These are phyloP conservation scores for Dusona sp. DNA, from an alignment of 2,888 invertebrate genomes.

Conservation along the genomic window DNA sequence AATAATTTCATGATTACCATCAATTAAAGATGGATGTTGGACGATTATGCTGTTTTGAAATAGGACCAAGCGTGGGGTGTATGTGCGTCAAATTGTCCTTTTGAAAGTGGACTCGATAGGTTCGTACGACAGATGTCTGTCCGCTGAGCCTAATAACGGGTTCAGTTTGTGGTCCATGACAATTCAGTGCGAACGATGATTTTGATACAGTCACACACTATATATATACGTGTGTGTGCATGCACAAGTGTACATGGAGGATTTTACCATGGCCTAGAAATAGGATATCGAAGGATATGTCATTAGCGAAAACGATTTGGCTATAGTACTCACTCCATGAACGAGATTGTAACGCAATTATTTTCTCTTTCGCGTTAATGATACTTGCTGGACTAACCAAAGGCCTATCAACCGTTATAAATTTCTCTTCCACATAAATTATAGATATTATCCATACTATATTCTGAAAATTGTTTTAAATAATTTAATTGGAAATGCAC, in stretches of 20 bases:
- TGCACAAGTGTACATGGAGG: background rate
- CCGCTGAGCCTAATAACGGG: slow-evolving; percentile 61
- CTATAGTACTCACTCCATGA: slow-evolving; percentile 32
- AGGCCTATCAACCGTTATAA: slow-evolving; percentile 1
- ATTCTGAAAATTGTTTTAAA: background rate
- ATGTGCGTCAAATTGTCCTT: slow-evolving; percentile 54
- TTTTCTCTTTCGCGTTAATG: slow-evolving; percentile 52
- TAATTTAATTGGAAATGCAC: too few relatives aligned
- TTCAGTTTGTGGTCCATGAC: slow-evolving; percentile 50
- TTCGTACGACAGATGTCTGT: slow-evolving; percentile 48
- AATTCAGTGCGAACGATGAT: slow-evolving; percentile 62
- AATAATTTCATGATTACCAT: background rate
- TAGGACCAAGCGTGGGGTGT: slow-evolving; percentile 2
- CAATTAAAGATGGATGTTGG: background rate
- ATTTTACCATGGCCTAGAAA: slow-evolving; percentile 27
- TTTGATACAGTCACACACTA: slow-evolving; percentile 35
- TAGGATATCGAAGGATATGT: slow-evolving; percentile 55
- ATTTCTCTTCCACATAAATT: background rate
- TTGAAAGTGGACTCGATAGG: slow-evolving; percentile 54
- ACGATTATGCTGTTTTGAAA: slow-evolving; percentile 23
- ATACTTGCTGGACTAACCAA: slow-evolving; percentile 4
- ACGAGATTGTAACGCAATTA: slow-evolving; percentile 60
- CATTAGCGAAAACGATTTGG: slow-evolving; percentile 63
- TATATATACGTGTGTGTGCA: slow-evolving; percentile 10
- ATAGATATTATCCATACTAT: background rate